A percentile compares a stretch with the other conserved stretches of the same genome.
These are phyloP conservation scores for Solenopsis invicta DNA, from an alignment of 1,140 invertebrate genomes.

Conservation along the genomic window DNA sequence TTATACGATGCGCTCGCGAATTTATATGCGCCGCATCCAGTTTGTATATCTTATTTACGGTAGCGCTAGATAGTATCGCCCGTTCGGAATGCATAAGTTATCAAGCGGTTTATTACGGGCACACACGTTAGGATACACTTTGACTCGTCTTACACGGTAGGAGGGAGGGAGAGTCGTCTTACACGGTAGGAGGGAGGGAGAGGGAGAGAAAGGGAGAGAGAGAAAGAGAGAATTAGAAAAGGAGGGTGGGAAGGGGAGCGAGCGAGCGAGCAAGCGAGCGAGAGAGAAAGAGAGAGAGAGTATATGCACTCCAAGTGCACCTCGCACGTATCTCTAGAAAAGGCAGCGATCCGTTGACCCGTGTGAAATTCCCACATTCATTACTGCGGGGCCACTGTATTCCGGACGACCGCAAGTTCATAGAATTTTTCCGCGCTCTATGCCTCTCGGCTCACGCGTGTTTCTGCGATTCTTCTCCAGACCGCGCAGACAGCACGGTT, in stretches of 20 bases:
- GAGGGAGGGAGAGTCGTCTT: background rate
- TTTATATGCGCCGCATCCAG: slow-evolving; percentile 68
- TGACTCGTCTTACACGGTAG: slow-evolving; percentile 40
- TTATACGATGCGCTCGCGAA: slow-evolving; percentile 62
- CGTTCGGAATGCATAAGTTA: slow-evolving; percentile 77
- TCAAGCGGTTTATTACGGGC: slow-evolving; percentile 76
- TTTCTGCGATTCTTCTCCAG: slow-evolving; percentile 70
- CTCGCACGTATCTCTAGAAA: slow-evolving; percentile 74
- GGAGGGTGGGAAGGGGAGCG: background rate
- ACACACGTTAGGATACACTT: slow-evolving; percentile 67
- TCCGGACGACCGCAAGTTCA: slow-evolving; percentile 76
- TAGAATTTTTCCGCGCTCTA: slow-evolving; percentile 69
- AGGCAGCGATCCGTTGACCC: slow-evolving; percentile 78
- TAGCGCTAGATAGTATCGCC: slow-evolving; percentile 73
- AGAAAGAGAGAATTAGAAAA: background rate
- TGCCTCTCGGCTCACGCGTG: slow-evolving; percentile 54
- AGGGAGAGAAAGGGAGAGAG: background rate
- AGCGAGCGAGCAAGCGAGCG: too few species aligned
- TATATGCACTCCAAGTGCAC: slow-evolving; percentile 65
- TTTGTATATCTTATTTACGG: slow-evolving; percentile 71
- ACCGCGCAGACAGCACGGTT: background rate
- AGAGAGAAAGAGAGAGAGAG: background rate
- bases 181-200: background rate
- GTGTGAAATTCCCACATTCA: slow-evolving; percentile 79
- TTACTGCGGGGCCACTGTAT: slow-evolving; percentile 74